A percentile compares a stretch with the other conserved stretches of the same genome.
phyloP scores from a whole-genome alignment of 1,140 invertebrate species.

The Drosophila littoralis region DNA sequence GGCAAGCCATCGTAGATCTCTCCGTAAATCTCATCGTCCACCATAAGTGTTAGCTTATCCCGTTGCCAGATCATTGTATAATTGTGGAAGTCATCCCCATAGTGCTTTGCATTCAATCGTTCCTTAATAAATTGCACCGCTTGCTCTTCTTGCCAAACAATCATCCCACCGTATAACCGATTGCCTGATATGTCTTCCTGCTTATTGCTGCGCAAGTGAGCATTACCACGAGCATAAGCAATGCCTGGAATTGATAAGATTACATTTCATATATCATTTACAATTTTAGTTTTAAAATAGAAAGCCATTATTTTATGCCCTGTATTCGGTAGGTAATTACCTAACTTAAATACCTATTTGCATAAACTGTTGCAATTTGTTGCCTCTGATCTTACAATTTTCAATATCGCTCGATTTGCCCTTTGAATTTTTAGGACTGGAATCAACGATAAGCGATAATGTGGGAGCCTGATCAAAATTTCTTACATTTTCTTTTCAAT shows the following conservation, averaged over 20 bases:
- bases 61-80: constrained; percentile 88
- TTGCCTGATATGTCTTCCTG: constrained; percentile 63
- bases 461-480: too few relatives aligned
- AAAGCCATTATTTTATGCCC: too few relatives aligned
- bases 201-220: constrained; percentile 41
- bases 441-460: too few relatives aligned
- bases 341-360: too few relatives aligned
- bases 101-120: constrained; percentile 46
- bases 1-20: constrained; percentile 58
- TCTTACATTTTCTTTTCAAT: too few relatives aligned
- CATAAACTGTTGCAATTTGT: too few relatives aligned
- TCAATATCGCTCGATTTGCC: too few relatives aligned
- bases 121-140: constrained; percentile 45
- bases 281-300: neutral
- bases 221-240: constrained; percentile 63
- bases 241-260: constrained; percentile 43
- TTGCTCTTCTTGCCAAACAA: constrained; percentile 53
- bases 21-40: constrained; percentile 85
- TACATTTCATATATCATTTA: neutral
- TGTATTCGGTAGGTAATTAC: too few relatives aligned
- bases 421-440: too few relatives aligned
- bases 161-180: constrained; percentile 60
- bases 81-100: constrained; percentile 88
- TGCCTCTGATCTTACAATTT: too few relatives aligned
- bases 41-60: constrained; percentile 85